phyloP scores from a whole-genome alignment of 2,113 vertebrate species.

The Saimiri boliviensis region DNA sequence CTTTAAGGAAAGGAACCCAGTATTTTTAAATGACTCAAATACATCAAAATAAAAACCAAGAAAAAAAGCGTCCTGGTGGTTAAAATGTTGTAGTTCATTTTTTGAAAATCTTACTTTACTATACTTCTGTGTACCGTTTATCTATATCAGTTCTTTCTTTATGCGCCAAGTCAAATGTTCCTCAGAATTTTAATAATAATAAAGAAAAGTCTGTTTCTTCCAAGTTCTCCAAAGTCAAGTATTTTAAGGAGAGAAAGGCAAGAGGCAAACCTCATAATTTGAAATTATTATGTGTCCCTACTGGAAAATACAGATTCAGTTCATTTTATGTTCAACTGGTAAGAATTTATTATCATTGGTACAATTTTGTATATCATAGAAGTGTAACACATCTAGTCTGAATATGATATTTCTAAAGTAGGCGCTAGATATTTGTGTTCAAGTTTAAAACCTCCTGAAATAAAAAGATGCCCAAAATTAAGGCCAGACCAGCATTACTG shows the following conservation, averaged over 20 bases:
- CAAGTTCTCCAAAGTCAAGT: neutral
- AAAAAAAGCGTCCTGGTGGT: neutral
- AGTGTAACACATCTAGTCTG: conserved; percentile 50
- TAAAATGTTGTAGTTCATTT: conserved; percentile 5
- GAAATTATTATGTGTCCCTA: neutral
- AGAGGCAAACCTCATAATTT: neutral
- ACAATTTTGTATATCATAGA: conserved; percentile 3
- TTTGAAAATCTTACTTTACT: neutral
- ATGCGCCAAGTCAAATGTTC: neutral
- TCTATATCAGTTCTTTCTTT: neutral
- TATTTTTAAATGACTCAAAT: conserved; percentile 29
- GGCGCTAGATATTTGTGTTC: conserved; percentile 72
- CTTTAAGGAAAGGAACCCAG: neutral
- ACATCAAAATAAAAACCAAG: neutral
- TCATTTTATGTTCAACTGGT: neutral
- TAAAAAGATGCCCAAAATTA: conserved; percentile 36
- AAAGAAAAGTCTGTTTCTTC: neutral
- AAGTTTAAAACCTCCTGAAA: conserved; percentile 52
- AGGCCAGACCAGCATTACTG: conserved; percentile 29
- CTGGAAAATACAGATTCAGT: neutral
- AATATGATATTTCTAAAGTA: conserved; percentile 75
- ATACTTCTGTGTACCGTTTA: neutral
- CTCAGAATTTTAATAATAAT: conserved; percentile 5
- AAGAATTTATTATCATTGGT: conserved; percentile 4
- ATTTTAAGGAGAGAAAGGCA: conserved; percentile 12